A percentile compares a stretch with the other conserved stretches of the same genome.
Evolutionary conservation across 2,888 invertebrate species (phyloP).

Genomic region (Ernsta delagoae): DNA sequence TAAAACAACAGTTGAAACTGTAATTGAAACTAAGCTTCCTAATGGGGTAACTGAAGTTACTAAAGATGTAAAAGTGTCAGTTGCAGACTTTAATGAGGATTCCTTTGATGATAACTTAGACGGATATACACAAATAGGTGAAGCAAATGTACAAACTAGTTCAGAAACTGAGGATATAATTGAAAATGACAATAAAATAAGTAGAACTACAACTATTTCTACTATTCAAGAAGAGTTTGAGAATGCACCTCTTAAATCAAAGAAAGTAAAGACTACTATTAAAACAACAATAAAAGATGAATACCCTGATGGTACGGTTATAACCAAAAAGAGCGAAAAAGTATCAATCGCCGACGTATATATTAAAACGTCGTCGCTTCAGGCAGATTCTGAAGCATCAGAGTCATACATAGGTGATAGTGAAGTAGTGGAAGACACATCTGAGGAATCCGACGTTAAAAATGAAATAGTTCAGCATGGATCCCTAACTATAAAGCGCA

Average conservation of each 20-base stretch:
- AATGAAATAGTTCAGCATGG: slow-evolving; percentile 68
- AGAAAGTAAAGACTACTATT: slow-evolving; percentile 59
- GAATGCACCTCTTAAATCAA: slow-evolving; percentile 53
- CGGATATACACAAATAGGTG: slow-evolving; percentile 58
- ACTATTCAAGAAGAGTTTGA: slow-evolving; percentile 69
- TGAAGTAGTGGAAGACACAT: slow-evolving; percentile 71
- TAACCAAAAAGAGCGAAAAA: slow-evolving; percentile 74
- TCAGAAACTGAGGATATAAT: slow-evolving; percentile 54
- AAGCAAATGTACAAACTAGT: slow-evolving; percentile 58
- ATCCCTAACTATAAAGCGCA: slow-evolving; percentile 66
- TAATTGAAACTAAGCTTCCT: slow-evolving; percentile 65
- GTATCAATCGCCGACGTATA: slow-evolving; percentile 69
- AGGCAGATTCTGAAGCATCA: slow-evolving; percentile 50
- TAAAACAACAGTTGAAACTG: slow-evolving; percentile 64
- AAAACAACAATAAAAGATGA: slow-evolving; percentile 56
- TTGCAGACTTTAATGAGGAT: slow-evolving; percentile 65
- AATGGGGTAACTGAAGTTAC: slow-evolving; percentile 70
- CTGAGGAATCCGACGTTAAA: slow-evolving; percentile 71
- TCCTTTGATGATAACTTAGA: slow-evolving; percentile 63
- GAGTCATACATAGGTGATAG: slow-evolving; percentile 60
- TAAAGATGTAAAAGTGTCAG: slow-evolving; percentile 72
- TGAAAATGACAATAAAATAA: slow-evolving; percentile 63
- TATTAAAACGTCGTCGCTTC: slow-evolving; percentile 49
- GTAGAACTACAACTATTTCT: slow-evolving; percentile 65
- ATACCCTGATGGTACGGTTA: slow-evolving; percentile 71